phyloP scores from a whole-genome alignment of 2,797 vertebrate genomes.

The Halcyon badia region DNA sequence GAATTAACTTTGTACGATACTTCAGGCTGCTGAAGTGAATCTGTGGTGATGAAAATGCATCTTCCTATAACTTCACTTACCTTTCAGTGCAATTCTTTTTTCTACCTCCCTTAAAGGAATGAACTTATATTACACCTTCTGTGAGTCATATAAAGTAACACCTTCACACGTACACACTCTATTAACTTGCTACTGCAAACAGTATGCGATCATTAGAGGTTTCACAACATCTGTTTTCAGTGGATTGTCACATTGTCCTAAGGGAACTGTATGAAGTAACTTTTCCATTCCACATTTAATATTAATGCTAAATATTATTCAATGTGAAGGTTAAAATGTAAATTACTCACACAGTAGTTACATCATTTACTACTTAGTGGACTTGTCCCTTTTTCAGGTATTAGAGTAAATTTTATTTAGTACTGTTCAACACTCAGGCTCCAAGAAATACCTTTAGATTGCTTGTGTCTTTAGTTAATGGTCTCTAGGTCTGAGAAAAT shows the following conservation, averaged over 20 bases:
- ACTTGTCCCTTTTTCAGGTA: neutral
- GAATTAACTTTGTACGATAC: neutral
- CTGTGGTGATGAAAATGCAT: neutral
- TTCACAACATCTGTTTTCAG: slow-evolving; percentile 13
- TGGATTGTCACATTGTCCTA: neutral
- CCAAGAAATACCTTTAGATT: neutral
- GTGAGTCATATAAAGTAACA: neutral
- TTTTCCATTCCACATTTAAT: neutral
- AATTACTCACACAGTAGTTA: neutral
- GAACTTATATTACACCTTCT: neutral
- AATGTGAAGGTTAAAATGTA: neutral
- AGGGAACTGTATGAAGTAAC: neutral
- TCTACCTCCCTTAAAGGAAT: neutral
- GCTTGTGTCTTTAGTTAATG: neutral
- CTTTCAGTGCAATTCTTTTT: neutral
- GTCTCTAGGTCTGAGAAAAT: neutral
- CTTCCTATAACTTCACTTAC: neutral
- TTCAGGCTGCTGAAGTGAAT: neutral
- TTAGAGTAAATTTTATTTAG: neutral
- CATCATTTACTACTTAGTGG: neutral
- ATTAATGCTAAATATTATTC: neutral
- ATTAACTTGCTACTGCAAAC: slow-evolving; percentile 2
- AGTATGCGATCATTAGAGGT: neutral
- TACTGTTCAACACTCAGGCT: fast-evolving
- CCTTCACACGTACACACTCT: neutral